phyloP scores from a whole-genome alignment of 2,797 vertebrate genomes.

The Pseudocheirus occidentalis region DNA sequence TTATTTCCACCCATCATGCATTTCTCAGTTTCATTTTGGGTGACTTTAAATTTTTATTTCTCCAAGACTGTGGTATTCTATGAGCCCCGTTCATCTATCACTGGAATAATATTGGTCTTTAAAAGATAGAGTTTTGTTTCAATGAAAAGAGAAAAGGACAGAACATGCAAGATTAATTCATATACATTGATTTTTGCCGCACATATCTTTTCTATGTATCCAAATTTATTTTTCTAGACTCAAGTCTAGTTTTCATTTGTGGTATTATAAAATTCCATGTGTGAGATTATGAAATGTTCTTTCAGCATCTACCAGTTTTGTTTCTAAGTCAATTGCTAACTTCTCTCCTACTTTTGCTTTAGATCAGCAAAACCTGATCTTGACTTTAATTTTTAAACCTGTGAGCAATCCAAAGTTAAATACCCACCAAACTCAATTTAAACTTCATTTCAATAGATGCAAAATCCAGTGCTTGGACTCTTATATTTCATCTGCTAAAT shows the following conservation, averaged over 20 bases:
- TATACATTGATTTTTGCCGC: conserved; percentile 64
- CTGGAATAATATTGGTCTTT: neutral
- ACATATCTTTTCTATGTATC: conserved; percentile 35
- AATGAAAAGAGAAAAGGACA: conserved; percentile 4
- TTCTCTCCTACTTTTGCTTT: conserved; percentile 13
- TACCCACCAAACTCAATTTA: conserved; percentile 31
- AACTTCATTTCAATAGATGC: neutral
- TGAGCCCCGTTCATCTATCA: neutral
- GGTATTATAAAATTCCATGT: no score
- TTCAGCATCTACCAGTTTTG: conserved; percentile 66
- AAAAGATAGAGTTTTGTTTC: neutral
- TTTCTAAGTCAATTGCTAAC: conserved; percentile 44
- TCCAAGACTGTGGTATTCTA: neutral
- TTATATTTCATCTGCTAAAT: neutral
- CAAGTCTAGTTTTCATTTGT: conserved; percentile 50
- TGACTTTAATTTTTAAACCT: conserved; percentile 67
- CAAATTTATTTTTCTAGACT: conserved; percentile 16
- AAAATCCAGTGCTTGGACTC: neutral
- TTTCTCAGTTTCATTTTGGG: neutral
- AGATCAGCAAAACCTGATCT: conserved; percentile 32
- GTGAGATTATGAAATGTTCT: conserved; percentile 50
- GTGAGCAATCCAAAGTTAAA: conserved; percentile 51
- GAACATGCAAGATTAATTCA: conserved; percentile 11
- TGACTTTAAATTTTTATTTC: neutral
- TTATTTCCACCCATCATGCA: neutral